Base-by-base conservation (phyloP, 1,140 invertebrate genomes). In the Drosophila mojavensis region DNA sequence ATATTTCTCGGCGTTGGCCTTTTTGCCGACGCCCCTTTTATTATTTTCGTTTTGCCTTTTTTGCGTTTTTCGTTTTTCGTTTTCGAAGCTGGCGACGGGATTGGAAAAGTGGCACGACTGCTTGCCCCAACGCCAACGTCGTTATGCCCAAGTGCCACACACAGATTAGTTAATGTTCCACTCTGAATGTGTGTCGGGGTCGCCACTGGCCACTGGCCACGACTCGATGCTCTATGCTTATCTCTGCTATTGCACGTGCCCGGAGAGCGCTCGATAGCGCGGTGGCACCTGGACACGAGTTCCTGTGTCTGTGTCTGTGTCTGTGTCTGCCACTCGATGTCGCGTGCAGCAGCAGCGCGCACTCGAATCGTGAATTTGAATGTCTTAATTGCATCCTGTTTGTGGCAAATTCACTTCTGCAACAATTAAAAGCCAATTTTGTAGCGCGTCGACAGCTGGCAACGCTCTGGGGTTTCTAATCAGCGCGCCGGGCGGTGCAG, bases 361-460 rank as follows among this genome's bases (percentile, higher is more conserved):
- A 59, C 66, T 78, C 28, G 30, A 56, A 59, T 76, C 20, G 59
- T 73, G 59, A 80, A 63, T 66, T 78, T 73, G 65, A 81, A 82
- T 81, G 84, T 89, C 84, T 88, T 89, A 88, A 88, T 88, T 88
- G 78, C 84, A 89, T 88, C 80, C 84, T 84, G 84, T 82, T 89
- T 82, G 80, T 77, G 77, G 84, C 84, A 84, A 89, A 88, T 89
- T 88, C 84, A 84, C 84, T 88, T 89, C 70, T 69, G 80, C 77
- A 79, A 70, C 84, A 88, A 88, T 88, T 88, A 88, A 89, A 81
- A 89, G 84, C 80, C 84, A 88, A 89, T 88, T 88, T 83, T 63
- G 65, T 17, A 47, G 76, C 67, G 50, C 65, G 51, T 66, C 61
- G 66, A 79, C 67, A 53, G 78, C 74, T 60, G 64, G 72, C 60